Base-by-base conservation (phyloP, 2,113 vertebrate species). In the Oreochromis tanganicae region DNA sequence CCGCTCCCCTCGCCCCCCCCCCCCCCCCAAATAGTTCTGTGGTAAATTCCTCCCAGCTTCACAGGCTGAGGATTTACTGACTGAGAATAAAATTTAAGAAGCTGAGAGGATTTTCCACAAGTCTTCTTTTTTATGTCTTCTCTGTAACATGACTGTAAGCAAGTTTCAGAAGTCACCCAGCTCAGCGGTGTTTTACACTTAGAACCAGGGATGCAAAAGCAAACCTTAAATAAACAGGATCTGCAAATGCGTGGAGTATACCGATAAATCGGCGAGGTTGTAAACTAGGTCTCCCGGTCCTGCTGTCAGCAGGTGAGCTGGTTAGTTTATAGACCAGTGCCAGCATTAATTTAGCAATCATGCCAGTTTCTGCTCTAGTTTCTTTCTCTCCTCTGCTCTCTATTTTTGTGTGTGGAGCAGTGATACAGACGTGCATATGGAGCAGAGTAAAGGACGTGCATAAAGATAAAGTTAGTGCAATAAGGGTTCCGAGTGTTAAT, bases 51-150 rank as follows among this genome's bases (percentile, higher is more conserved):
- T 12, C 4, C 8, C 27, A 10, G 48, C 83, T 73, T 80, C 54
- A 63, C 46, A 5, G 81, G 36, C 8, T 2, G 27, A 78, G 79
- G 84, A 83, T 87, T 88, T 86, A 81, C 57, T 63, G 32, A 68
- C 71, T 34, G 36, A 87, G 43, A 43, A 38, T 75, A 19, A 85
- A 54, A 87, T 86, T 63, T 46, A 82, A 73, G 54, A 87, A 50
- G 85, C 66, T 24, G 38, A 83, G 17, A 90, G 38, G 75, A 88
- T 85, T 89, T 90, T 82, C 56, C 57, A 75, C 43, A 75, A 38
- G 24, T 75, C 27, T 10, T 85, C 41, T 32, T 21, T 83, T 81
- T 71, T 13, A 32, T 59, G 38, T 78, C 80, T 63, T 80, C 56
- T 9, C 12, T 88, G 29, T 81, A 50, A 85, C 86, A 85, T 10